Conservation (phyloP, 1,140 invertebrate species). For the Leptoteleia sp. region DNA sequence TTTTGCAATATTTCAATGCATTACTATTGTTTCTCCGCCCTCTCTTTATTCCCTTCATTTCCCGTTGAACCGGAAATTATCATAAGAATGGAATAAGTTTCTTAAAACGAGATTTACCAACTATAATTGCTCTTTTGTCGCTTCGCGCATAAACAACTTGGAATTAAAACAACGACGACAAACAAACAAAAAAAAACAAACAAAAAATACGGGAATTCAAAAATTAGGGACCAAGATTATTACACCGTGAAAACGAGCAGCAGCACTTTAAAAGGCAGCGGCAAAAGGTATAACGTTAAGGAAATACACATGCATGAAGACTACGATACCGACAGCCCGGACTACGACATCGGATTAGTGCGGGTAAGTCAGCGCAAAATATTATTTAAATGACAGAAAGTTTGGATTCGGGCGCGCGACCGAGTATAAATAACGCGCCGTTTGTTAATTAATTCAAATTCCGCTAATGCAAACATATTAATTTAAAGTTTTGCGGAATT, state of each 20-base stretch:
- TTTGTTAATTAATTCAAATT: not conserved
- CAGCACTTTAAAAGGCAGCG: constrained; percentile 58
- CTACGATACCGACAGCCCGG: constrained; percentile 57
- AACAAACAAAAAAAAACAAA: no score
- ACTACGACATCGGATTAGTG: constrained; percentile 71
- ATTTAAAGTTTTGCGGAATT: no score
- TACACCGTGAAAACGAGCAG: constrained; percentile 59
- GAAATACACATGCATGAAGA: constrained; percentile 68
- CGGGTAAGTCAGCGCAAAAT: constrained; percentile 50
- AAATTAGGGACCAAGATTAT: constrained; percentile 39
- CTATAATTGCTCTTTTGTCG: not conserved
- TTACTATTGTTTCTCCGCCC: not conserved
- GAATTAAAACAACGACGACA: no score
- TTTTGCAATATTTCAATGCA: not conserved
- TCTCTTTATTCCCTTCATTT: not conserved
- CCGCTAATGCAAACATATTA: no score
- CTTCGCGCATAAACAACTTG: not conserved
- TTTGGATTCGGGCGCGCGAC: not conserved
- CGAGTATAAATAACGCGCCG: not conserved
- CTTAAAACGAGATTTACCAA: not conserved
- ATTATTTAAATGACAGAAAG: not conserved
- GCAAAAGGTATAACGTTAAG: constrained; percentile 42
- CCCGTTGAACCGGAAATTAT: not conserved
- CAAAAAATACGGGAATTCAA: not conserved
- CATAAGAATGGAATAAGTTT: not conserved